A percentile compares a stretch with the other conserved stretches of the same genome.
phyloP scores from a whole-genome alignment of 2,797 vertebrate genomes.

The Parauchenoglanis punctatus region DNA sequence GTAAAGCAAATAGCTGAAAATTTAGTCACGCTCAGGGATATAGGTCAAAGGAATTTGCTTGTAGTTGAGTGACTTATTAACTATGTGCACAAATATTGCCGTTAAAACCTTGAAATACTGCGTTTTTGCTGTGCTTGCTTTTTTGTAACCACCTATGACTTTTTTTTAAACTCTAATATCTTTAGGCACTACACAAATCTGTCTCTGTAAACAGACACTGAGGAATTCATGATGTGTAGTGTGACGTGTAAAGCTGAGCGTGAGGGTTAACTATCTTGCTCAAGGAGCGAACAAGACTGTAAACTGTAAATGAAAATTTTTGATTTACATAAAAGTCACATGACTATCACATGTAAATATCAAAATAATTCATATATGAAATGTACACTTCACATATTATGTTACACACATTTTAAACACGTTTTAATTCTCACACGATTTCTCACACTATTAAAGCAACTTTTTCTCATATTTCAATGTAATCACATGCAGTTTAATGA shows the following conservation, averaged over 20 bases:
- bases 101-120: constrained; percentile 27
- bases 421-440: neutral
- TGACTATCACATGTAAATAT: neutral
- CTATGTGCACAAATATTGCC: constrained; percentile 34
- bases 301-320: too few species aligned
- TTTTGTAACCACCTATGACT: constrained; percentile 19
- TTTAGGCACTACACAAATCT: constrained; percentile 25
- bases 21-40: neutral
- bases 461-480: neutral
- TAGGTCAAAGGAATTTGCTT: constrained; percentile 16
- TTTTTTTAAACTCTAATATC: neutral
- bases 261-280: neutral
- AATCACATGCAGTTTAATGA: neutral
- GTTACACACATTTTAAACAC: too few species aligned
- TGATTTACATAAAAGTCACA: neutral
- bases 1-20: constrained; percentile 28
- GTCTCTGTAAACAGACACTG: constrained; percentile 44
- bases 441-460: neutral
- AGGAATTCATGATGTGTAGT: neutral
- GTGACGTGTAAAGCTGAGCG: neutral
- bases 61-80: constrained; percentile 36
- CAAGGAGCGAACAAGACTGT: neutral
- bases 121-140: neutral
- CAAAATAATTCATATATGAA: neutral
- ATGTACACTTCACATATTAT: neutral